Evolutionary conservation across 2,888 invertebrate species (phyloP).

Genomic region (Mythimna ferrago): DNA sequence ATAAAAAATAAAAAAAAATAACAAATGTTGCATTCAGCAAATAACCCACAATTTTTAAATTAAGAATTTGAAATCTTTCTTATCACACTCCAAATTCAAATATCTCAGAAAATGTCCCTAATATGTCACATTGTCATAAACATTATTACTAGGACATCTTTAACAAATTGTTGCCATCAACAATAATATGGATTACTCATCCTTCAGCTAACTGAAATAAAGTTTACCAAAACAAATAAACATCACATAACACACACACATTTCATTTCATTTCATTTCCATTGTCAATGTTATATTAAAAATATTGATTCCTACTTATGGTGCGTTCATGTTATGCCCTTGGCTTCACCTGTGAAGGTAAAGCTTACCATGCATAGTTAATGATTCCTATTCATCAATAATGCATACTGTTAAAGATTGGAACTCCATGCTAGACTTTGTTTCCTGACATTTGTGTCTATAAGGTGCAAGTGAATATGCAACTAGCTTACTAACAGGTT

Average conservation of each 20-base stretch:
- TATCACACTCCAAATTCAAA: too few species aligned
- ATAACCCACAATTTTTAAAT: too few species aligned
- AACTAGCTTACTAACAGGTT: background rate
- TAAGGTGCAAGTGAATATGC: background rate
- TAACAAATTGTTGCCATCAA: background rate
- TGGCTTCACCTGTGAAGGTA: constrained; percentile 21
- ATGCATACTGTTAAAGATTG: constrained; percentile 14
- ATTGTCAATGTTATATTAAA: constrained; percentile 9
- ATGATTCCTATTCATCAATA: constrained; percentile 33
- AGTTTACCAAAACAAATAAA: background rate
- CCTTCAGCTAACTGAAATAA: background rate
- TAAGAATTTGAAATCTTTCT: too few species aligned
- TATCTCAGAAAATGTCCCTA: too few species aligned
- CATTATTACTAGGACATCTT: too few species aligned
- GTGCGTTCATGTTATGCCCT: constrained; percentile 15
- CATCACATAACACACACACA: too few species aligned
- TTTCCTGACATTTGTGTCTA: constrained; percentile 21
- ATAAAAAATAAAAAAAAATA: too few species aligned
- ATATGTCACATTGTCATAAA: background rate
- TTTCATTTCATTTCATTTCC: too few species aligned
- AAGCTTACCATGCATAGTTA: constrained; percentile 29
- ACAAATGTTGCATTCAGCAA: too few species aligned
- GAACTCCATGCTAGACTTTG: constrained; percentile 7
- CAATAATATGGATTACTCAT: background rate
- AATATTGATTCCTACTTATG: constrained; percentile 18